Evolutionary conservation across 1,140 invertebrate species (phyloP).

Genomic region (Formica exsecta): DNA sequence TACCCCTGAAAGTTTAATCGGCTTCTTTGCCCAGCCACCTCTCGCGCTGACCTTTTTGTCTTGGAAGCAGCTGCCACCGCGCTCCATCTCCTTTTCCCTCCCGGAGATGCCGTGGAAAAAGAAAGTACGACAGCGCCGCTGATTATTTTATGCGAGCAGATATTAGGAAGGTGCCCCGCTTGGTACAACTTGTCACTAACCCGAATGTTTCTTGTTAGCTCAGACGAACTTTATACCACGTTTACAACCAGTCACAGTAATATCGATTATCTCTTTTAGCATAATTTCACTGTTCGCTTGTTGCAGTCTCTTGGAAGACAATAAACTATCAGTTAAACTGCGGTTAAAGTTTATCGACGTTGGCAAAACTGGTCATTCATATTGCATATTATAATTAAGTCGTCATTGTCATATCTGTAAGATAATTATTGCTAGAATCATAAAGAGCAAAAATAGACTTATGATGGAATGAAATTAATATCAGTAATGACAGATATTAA

Average conservation of each 20-base stretch:
- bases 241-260: not conserved
- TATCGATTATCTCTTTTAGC: not conserved
- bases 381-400: not conserved
- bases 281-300: not conserved
- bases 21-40: conserved; percentile 71
- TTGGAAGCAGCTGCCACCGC: conserved; percentile 55
- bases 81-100: too few species aligned
- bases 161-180: conserved; percentile 36
- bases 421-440: not conserved
- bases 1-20: conserved; percentile 75
- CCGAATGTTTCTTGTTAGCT: conserved; percentile 21
- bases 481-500: not conserved
- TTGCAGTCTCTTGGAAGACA: not conserved
- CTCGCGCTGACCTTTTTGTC: conserved; percentile 68
- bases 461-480: not conserved
- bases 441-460: not conserved
- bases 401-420: not conserved
- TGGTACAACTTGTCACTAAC: conserved; percentile 38
- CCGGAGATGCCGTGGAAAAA: conserved; percentile 8
- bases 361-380: not conserved
- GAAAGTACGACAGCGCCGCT: conserved; percentile 25
- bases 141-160: conserved; percentile 59
- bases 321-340: not conserved
- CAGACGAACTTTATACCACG: not conserved
- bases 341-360: not conserved